Base-by-base conservation (phyloP, 2,888 invertebrate species). In the Salticus scenicus region DNA sequence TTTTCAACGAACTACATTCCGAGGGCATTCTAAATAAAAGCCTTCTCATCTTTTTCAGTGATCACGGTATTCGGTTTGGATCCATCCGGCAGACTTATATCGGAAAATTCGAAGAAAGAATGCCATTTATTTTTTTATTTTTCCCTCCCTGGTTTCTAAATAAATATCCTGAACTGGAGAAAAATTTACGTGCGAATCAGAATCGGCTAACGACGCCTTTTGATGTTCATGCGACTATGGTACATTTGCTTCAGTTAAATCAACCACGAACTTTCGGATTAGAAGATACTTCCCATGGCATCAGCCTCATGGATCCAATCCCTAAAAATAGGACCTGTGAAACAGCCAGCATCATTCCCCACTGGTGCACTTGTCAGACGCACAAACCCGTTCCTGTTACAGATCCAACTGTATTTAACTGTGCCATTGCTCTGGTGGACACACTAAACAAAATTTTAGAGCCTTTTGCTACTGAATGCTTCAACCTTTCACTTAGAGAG, bases 201-300 rank as follows among this genome's bases (percentile, higher is more conserved):
- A 92, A 92, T 87, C 93, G 94, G 74, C 92, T 97, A 17, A 95
- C 96, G 0, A 96, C 95, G 0, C 96, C 95, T 0, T 97, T 94
- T 90, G 97, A 97, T 91, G 91, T 97, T 5, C 94, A 96, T 90
- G 94, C 95, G 88, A 97, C 96, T 0, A 90, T 98, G 69, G 88
- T 92, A 14, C 95, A 97, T 90, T 91, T 97, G 8, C 90, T 94
- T 8, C 95, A 97, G 90, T 91, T 97, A 8, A 90, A 94, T n/a
- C n/a, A n/a, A 8, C 91, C 94, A 87, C 91, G 93, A 12, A 71
- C 76, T n/a, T 14, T 24, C 24, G 33, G 28, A 12, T 27, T 28
- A 8, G 12, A 2, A 17, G 17, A 0, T n/a, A 78, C 47, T 8
- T 24, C 42, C 27, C 27, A 73, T 33, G 87, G 88, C 1, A 28